phyloP scores from a whole-genome alignment of 2,113 vertebrate species.

The Argyrosomus japonicus region DNA sequence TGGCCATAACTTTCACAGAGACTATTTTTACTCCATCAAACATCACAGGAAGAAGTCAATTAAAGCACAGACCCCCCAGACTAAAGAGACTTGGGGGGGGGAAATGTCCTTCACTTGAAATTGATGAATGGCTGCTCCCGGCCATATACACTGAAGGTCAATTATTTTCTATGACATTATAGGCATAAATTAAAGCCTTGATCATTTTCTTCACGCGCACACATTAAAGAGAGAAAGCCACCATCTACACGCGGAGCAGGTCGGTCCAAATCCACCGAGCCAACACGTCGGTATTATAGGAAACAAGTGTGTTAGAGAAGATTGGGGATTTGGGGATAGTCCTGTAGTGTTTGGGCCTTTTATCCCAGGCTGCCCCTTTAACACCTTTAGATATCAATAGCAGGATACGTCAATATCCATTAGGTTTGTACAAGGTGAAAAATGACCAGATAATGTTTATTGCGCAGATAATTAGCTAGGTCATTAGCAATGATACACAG shows the following conservation, averaged over 20 bases:
- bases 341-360: slow-evolving; percentile 1
- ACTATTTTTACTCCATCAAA: slow-evolving; percentile 50
- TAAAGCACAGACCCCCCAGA: slow-evolving; percentile 52
- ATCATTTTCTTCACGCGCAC: slow-evolving; percentile 51
- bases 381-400: slow-evolving; percentile 36
- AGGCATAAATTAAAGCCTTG: slow-evolving; percentile 67
- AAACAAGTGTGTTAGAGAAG: not conserved
- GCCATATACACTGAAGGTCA: slow-evolving; percentile 68
- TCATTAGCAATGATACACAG: slow-evolving; percentile 72
- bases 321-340: not conserved
- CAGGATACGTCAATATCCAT: slow-evolving; percentile 45
- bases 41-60: slow-evolving; percentile 55
- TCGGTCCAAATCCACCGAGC: slow-evolving; percentile 27
- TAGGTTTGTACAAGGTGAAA: slow-evolving; percentile 63
- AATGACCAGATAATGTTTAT: slow-evolving; percentile 75
- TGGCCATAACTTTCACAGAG: slow-evolving; percentile 22
- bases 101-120: slow-evolving; percentile 58
- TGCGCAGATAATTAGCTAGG: slow-evolving; percentile 62
- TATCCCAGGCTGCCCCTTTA: slow-evolving; percentile 17
- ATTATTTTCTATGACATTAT: slow-evolving; percentile 68
- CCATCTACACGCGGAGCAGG: slow-evolving; percentile 36
- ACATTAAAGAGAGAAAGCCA: not conserved
- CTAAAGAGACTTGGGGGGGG: slow-evolving; percentile 41
- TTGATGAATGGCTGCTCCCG: slow-evolving; percentile 69
- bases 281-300: slow-evolving; percentile 16